Evolutionary conservation across 2,888 invertebrate species (phyloP).

Genomic region (Drosophila formosana): DNA sequence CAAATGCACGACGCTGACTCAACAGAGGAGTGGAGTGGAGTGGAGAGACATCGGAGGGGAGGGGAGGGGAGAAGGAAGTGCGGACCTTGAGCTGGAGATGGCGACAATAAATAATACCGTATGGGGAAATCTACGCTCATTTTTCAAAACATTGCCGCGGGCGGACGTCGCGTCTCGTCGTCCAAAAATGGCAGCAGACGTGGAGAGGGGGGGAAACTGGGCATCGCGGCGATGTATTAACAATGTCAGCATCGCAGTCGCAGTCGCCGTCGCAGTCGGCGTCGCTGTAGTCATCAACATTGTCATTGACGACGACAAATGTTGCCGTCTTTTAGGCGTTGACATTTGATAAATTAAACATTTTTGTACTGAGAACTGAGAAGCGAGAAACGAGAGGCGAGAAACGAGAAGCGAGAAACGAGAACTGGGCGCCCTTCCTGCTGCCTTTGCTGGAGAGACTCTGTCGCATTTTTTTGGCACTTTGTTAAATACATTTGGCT

Average conservation of each 20-base stretch:
- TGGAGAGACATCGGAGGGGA: neutral
- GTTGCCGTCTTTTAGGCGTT: constrained; percentile 79
- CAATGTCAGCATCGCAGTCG: constrained; percentile 49
- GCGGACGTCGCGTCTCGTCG: constrained; percentile 37
- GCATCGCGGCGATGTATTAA: constrained; percentile 54
- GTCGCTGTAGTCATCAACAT: constrained; percentile 65
- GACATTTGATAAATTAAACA: constrained; percentile 82
- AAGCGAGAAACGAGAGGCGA: neutral
- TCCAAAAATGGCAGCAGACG: constrained; percentile 3
- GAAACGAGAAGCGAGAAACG: neutral
- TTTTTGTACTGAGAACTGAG: constrained; percentile 56
- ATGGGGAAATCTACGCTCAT: constrained; percentile 71
- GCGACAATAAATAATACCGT: constrained; percentile 71
- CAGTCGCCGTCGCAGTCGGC: neutral
- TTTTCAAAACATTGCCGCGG: constrained; percentile 75
- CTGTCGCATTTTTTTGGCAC: constrained; percentile 61
- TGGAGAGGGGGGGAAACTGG: neutral
- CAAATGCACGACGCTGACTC: constrained; percentile 54
- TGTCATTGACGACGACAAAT: constrained; percentile 80
- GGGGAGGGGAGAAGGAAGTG: neutral
- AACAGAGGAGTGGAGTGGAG: neutral
- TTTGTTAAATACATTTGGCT: constrained; percentile 75
- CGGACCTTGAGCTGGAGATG: constrained; percentile 33
- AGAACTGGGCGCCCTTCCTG: constrained; percentile 22
- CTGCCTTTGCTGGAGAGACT: constrained; percentile 15